Evolutionary conservation across 2,888 invertebrate genomes (phyloP).

Genomic region (Pristionchus mayeri): DNA sequence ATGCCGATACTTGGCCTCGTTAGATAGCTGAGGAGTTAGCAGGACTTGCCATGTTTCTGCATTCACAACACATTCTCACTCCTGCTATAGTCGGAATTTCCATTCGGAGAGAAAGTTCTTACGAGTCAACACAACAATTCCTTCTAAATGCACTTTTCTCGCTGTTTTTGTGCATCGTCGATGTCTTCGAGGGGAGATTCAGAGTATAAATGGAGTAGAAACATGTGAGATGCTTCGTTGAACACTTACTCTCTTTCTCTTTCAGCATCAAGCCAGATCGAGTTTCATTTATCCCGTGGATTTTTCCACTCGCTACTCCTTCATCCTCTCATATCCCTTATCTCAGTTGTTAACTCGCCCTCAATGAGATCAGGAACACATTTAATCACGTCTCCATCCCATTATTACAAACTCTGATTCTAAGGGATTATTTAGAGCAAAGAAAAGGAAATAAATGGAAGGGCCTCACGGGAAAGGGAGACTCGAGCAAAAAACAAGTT

Average conservation of each 20-base stretch:
- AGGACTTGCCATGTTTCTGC: slow-evolving; percentile 18
- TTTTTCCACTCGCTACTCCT: neutral
- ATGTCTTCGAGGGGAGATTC: neutral
- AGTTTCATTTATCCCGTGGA: neutral
- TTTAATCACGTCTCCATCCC: no score
- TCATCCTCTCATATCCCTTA: neutral
- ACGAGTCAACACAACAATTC: neutral
- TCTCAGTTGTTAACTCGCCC: no score
- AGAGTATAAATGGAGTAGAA: neutral
- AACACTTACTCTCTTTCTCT: slow-evolving; percentile 29
- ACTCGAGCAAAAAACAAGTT: neutral
- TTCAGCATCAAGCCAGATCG: neutral
- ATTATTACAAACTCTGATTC: no score
- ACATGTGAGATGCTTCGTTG: neutral
- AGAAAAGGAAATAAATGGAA: neutral
- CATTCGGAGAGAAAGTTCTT: neutral
- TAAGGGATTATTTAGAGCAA: neutral
- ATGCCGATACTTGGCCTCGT: slow-evolving; percentile 10
- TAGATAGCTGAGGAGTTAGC: neutral
- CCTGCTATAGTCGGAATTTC: neutral
- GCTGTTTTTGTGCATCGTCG: neutral
- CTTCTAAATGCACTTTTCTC: neutral
- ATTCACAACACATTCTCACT: slow-evolving; percentile 30
- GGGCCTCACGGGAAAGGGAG: neutral
- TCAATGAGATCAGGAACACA: no score